These are phyloP conservation scores for Blomia tropicalis DNA, from an alignment of 2,888 invertebrate species.

Conservation along the genomic window DNA sequence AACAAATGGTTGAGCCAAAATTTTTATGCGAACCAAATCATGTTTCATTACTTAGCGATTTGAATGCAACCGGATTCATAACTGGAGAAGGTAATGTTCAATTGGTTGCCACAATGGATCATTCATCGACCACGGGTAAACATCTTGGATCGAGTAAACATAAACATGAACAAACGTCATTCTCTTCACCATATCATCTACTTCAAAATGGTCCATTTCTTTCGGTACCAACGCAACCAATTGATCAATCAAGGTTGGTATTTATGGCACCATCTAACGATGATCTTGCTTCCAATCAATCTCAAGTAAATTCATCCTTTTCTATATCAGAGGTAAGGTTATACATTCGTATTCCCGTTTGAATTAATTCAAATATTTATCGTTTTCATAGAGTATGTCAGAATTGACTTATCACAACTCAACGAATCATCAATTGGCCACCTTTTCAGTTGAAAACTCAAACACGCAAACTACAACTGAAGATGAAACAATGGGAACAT, in stretches of 20 bases:
- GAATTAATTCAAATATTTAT: neutral
- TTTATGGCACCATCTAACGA: neutral
- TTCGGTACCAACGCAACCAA: neutral
- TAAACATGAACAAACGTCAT: too few relatives aligned
- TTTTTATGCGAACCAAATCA: conserved; percentile 9
- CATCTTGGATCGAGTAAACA: too few relatives aligned
- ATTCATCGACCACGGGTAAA: neutral
- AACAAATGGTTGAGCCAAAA: neutral
- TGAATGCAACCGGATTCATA: neutral
- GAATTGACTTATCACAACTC: neutral
- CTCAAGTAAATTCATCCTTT: neutral
- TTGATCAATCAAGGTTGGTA: neutral
- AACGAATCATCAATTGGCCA: neutral
- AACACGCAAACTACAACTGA: neutral
- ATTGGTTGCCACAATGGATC: neutral
- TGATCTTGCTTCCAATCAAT: neutral
- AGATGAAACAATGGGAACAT: too few relatives aligned
- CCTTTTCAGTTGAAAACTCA: neutral
- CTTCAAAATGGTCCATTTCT: neutral
- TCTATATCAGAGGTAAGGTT: neutral
- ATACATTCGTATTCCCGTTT: neutral
- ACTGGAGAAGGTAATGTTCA: conserved; percentile 1
- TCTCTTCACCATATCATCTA: conserved; percentile 5
- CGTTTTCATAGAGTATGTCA: neutral
- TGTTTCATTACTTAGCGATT: neutral